Conservation (phyloP, 1,140 invertebrate species). For the Anoplolepis gracilipes region DNA sequence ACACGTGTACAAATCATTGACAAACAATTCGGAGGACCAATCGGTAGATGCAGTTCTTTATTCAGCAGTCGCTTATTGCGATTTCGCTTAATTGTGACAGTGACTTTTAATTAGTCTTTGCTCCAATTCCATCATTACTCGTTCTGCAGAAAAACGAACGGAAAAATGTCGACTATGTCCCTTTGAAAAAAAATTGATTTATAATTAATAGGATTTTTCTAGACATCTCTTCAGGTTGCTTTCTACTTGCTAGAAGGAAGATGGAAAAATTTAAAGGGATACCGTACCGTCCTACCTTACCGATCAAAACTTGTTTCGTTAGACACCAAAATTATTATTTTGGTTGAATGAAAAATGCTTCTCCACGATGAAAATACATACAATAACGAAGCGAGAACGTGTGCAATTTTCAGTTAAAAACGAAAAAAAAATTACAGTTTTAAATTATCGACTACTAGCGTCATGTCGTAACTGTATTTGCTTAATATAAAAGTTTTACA, state of each 20-base stretch:
- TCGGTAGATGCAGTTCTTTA: conserved; percentile 46
- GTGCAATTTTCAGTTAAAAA: too few relatives aligned
- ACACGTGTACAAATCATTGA: conserved; percentile 70
- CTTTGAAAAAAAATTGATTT: too few relatives aligned
- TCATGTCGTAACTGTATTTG: too few relatives aligned
- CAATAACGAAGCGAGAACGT: too few relatives aligned
- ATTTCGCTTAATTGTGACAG: background rate
- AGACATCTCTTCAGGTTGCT: background rate
- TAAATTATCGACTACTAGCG: too few relatives aligned
- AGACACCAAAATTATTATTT: too few relatives aligned
- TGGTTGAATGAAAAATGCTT: too few relatives aligned
- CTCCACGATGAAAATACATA: too few relatives aligned
- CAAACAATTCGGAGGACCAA: conserved; percentile 61
- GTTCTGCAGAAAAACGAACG: background rate
- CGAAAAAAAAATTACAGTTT: too few relatives aligned
- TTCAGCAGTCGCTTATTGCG: conserved; percentile 49
- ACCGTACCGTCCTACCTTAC: too few relatives aligned
- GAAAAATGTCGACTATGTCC: background rate
- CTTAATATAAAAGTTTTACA: too few relatives aligned
- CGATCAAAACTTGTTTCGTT: too few relatives aligned
- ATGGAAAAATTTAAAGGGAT: background rate
- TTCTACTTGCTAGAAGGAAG: background rate
- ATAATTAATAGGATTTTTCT: background rate
- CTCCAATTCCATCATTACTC: background rate
- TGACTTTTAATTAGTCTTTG: conserved; percentile 33